These are phyloP conservation scores for Picus viridis DNA, from an alignment of 2,797 vertebrate genomes.

Conservation along the genomic window DNA sequence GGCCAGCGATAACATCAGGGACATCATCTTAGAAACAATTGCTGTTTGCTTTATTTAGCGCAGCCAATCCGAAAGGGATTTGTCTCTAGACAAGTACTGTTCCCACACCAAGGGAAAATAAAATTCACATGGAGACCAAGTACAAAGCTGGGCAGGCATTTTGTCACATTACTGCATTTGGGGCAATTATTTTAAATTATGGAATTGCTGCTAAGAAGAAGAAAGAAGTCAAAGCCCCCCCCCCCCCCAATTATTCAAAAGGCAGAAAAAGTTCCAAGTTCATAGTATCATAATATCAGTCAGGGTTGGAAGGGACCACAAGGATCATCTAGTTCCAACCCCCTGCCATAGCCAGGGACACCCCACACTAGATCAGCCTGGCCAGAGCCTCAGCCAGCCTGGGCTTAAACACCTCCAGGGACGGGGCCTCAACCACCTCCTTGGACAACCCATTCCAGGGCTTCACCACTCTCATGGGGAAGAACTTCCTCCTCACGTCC, in stretches of 20 bases:
- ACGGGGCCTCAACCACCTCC: no score
- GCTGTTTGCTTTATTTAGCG: constrained; percentile 28
- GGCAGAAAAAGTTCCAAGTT: not conserved
- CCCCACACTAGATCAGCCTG: no score
- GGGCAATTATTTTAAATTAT: not conserved
- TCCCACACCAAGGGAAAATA: constrained; percentile 19
- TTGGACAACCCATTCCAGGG: no score
- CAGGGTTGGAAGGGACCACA: no score
- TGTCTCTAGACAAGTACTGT: constrained; percentile 3
- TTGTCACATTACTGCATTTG: not conserved
- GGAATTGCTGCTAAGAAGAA: not conserved
- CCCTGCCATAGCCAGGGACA: no score
- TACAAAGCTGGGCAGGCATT: not conserved
- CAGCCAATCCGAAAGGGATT: constrained; percentile 18
- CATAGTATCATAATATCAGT: no score
- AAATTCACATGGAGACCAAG: not conserved
- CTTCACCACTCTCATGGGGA: no score
- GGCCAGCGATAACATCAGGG: constrained; percentile 3
- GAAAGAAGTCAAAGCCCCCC: not conserved
- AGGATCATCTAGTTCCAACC: no score
- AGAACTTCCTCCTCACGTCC: no score
- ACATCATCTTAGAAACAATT: not conserved
- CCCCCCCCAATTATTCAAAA: not conserved
- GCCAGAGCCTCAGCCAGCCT: no score
- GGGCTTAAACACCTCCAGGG: no score